Base-by-base conservation (phyloP, 1,140 invertebrate genomes). In the Marisa cornuarietis region DNA sequence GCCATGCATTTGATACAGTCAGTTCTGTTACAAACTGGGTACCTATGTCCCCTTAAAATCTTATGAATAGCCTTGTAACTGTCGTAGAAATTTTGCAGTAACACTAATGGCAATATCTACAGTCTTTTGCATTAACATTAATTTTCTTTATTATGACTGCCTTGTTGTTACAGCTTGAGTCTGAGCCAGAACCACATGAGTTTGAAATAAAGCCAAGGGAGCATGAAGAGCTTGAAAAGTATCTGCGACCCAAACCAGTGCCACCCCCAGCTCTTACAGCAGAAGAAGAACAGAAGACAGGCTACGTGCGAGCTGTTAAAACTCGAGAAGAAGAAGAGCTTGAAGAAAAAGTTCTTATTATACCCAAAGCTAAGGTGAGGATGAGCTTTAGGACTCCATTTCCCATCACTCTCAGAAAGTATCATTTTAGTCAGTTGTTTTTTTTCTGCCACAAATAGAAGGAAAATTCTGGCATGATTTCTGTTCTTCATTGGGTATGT, bases 361-460 rank as follows among this genome's bases (percentile, higher is more conserved):
- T 87, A 42, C 86, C 87, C 11, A 89, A 89, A 80, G 86, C 85
- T 69, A 76, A 85, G 79, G 87, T 88, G 84, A 58, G 54, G 54
- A 2, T 58, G 54, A 58, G 9, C 54, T 58, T 58, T 18, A 58
- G 54, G 16, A 14, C 54, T 58, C 54, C 31, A 42, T 42, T 42
- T 42, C 3, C 31, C 31, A 42, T 42, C 31, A 42, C 31, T 42
- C 31, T 42, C 31, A n/a, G n/a, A n/a, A n/a, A n/a, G n/a, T n/a
- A 42, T 42, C 31, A 42, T 2, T 42, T 4, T 2, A 4, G 31
- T 42, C 6, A 42, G 6, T 42, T 42, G 31, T 0, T 42, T 42
- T 42, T 42, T 42, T 42, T 42, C 31, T 42, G 6, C 54, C 9
- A 8, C 54, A 58, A 14, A 58, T 18, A 14, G 54, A 58, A 58